phyloP scores from a whole-genome alignment of 2,113 vertebrate species.

The Hemibagrus wyckioides region DNA sequence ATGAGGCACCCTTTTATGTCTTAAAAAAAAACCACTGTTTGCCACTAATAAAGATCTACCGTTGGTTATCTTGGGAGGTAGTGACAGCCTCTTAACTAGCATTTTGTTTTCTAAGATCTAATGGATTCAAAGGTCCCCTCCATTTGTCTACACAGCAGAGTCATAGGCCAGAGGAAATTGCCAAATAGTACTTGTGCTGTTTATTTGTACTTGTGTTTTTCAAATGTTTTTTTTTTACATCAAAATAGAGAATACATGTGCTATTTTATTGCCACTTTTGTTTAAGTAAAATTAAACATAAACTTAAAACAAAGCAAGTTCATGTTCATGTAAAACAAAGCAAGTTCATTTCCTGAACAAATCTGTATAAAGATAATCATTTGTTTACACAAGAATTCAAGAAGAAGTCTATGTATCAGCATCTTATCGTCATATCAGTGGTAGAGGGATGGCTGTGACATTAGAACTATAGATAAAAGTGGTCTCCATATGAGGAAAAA shows the following conservation, averaged over 20 bases:
- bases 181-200: neutral
- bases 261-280: neutral
- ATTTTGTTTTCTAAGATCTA: neutral
- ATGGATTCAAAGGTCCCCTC: neutral
- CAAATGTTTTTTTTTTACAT: neutral
- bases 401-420: neutral
- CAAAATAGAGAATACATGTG: neutral
- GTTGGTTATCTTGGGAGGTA: constrained; percentile 17
- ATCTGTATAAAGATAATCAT: neutral
- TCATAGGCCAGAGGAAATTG: neutral
- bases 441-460: neutral
- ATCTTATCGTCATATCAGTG: neutral
- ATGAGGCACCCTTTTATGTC: neutral
- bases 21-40: neutral
- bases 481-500: neutral
- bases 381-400: neutral
- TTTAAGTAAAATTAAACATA: neutral
- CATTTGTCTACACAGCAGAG: neutral
- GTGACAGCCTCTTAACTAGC: neutral
- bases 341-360: neutral
- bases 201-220: neutral
- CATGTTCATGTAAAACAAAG: neutral
- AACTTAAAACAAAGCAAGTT: neutral
- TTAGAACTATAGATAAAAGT: neutral
- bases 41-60: constrained; percentile 12